Evolutionary conservation across 1,140 invertebrate species (phyloP).

Genomic region (Hyposmocoma kahamanoa): DNA sequence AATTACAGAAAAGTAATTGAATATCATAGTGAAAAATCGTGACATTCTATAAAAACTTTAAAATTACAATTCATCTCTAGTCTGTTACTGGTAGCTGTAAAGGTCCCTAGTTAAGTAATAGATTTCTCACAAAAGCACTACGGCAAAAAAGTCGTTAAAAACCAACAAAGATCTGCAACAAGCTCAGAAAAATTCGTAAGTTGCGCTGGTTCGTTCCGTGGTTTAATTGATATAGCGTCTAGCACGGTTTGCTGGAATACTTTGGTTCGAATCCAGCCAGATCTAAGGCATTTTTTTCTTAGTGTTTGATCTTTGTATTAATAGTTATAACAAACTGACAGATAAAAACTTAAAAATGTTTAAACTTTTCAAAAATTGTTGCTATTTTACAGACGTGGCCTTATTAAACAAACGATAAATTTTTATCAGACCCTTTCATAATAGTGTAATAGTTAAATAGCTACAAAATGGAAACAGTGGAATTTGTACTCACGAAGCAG

Average conservation of each 20-base stretch:
- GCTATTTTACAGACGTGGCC: background rate
- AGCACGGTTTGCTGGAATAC: too few relatives aligned
- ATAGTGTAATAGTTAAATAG: background rate
- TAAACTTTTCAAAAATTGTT: background rate
- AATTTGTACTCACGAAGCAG: slow-evolving; percentile 21
- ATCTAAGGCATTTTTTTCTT: too few relatives aligned
- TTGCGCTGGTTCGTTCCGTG: too few relatives aligned
- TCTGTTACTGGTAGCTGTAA: background rate
- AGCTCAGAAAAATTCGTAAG: too few relatives aligned
- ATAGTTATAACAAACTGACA: too few relatives aligned
- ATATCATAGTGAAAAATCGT: background rate
- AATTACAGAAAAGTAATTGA: background rate
- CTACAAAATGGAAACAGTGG: background rate
- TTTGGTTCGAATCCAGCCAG: too few relatives aligned
- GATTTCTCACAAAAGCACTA: too few relatives aligned
- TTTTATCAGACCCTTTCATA: background rate
- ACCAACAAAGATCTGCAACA: too few relatives aligned
- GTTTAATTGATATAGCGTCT: too few relatives aligned
- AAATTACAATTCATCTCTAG: background rate
- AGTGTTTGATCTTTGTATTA: too few relatives aligned
- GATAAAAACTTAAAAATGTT: too few relatives aligned
- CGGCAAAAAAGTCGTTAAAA: too few relatives aligned
- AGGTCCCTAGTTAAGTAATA: background rate
- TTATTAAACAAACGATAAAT: background rate
- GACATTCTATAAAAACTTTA: background rate